Evolutionary conservation across 2,888 invertebrate genomes (phyloP), one percentile per base, ranked within the genome.

Genomic region (Matsumyia berberina): DNA sequence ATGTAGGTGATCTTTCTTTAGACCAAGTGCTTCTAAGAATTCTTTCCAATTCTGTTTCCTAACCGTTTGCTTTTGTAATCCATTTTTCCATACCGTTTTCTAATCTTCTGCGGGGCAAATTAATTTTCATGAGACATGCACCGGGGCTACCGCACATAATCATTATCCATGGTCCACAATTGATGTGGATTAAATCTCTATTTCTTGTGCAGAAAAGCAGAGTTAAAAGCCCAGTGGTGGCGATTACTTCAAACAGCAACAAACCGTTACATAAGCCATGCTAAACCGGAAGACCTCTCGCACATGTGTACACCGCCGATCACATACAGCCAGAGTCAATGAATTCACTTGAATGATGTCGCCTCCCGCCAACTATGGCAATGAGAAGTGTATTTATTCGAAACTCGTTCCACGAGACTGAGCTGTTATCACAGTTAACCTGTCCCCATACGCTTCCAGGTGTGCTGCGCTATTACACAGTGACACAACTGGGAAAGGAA

Each of bases 391-490:
- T 58, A 15, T 58, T 12, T 60, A 37, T 49, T 17, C 12, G 8
- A 67, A 78, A 78, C 78, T 35, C 46, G 78, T 78, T 83, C 53
- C 60, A 31, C 74, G 0, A 57, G 62, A 46, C 39, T 62, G 55
- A 46, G 19, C 60, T 69, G 80, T 69, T 69, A 69, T 62, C 74
- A 62, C 60, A 80, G 80, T 74, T 74, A 80, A 74, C 66, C 67
- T 80, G 80, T 74, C 73, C 15, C 44, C 55, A 55, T 78, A 31
- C 9, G 31, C 46, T 73, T 72, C 29, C 82, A 78, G 67, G 67
- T 83, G n/a, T n/a, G 72, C 72, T 60, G 19, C 51, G 35, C 12
- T 51, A 15, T 51, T 67, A 9, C 78, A 64, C 33, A 70, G 57
- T 72, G 78, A 72, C 72, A 79, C 66, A 66, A 72, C 79, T 62